These are phyloP conservation scores for Atethmia centrago DNA, from an alignment of 2,888 invertebrate species.

Conservation along the genomic window DNA sequence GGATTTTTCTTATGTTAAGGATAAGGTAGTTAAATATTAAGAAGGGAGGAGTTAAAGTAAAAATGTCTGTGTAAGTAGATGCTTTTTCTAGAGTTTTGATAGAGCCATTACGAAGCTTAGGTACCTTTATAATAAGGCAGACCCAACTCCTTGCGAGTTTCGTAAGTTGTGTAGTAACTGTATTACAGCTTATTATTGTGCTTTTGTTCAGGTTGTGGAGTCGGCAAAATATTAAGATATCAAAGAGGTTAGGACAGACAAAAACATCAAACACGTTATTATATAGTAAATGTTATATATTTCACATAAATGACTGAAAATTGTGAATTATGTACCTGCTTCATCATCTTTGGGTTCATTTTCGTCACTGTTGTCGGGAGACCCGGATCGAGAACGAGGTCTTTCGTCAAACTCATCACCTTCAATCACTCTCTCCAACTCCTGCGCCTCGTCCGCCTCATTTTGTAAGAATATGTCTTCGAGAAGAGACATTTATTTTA, in stretches of 20 bases:
- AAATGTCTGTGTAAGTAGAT: neutral
- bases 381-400: constrained; percentile 77
- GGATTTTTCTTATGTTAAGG: no score
- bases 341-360: constrained; percentile 79
- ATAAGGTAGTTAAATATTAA: neutral
- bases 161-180: neutral
- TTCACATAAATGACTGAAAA: neutral
- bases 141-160: neutral
- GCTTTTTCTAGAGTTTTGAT: neutral
- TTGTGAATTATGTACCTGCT: constrained; percentile 76
- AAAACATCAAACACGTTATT: neutral
- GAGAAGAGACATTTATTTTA: constrained; percentile 80
- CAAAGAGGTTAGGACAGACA: neutral
- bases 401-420: constrained; percentile 88
- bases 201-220: neutral
- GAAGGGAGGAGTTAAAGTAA: no score
- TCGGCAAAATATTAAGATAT: neutral
- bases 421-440: constrained; percentile 86
- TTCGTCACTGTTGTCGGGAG: constrained; percentile 81
- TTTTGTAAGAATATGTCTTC: constrained; percentile 87
- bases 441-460: constrained; percentile 85
- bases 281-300: neutral
- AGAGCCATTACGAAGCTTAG: neutral
- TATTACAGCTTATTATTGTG: neutral
- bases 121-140: neutral